Conservation (phyloP, 2,888 invertebrate species). For the Galeopsomyia nigrocyanea region DNA sequence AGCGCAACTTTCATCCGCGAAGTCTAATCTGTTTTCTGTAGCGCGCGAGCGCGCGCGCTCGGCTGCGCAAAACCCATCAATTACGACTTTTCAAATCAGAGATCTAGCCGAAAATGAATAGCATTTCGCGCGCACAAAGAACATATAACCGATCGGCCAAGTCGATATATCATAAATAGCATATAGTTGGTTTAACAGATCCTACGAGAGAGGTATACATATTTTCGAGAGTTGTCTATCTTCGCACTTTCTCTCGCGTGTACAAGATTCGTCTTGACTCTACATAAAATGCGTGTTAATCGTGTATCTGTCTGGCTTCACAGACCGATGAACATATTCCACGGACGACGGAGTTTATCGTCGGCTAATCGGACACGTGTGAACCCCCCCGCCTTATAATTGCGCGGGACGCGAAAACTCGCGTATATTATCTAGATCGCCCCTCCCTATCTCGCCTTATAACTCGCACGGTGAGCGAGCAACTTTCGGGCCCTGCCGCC, state of each 20-base stretch:
- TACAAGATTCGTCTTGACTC: conserved; percentile 7
- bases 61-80: conserved; percentile 22
- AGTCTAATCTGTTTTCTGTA: neutral
- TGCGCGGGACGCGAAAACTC: conserved; percentile 31
- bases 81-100: conserved; percentile 19
- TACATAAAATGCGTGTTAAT: conserved; percentile 19
- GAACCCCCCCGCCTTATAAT: conserved; percentile 22
- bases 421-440: conserved; percentile 33
- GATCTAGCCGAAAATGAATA: conserved; percentile 3
- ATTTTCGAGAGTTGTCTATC: no score
- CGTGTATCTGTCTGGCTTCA: conserved; percentile 37
- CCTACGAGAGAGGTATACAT: neutral
- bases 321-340: conserved; percentile 42
- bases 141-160: conserved; percentile 19
- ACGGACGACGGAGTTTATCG: conserved; percentile 14
- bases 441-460: no score
- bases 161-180: conserved; percentile 32
- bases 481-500: conserved; percentile 20
- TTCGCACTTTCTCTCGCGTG: conserved; percentile 31
- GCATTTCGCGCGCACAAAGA: conserved; percentile 14
- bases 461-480: neutral
- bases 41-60: no score
- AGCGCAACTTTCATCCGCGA: neutral
- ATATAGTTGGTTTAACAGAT: conserved; percentile 13
- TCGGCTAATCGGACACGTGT: conserved; percentile 32